Evolutionary conservation across 2,888 invertebrate genomes (phyloP).

Genomic region (Scaptomyza tumidula): DNA sequence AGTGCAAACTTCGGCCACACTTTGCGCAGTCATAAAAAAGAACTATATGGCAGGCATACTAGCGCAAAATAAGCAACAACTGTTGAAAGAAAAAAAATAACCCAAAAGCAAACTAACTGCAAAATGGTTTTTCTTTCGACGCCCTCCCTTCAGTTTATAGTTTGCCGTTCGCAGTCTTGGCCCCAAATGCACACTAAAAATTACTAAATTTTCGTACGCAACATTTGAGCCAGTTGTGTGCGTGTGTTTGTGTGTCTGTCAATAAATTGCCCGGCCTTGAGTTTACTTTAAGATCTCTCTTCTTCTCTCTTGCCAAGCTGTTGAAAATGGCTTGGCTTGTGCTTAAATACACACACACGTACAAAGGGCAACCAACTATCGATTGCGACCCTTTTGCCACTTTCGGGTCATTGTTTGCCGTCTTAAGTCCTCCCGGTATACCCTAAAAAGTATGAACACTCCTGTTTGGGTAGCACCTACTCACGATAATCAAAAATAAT

Average conservation of each 20-base stretch:
- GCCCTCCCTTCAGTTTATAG: constrained; percentile 4
- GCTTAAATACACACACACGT: constrained; percentile 28
- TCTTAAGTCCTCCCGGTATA: constrained; percentile 24
- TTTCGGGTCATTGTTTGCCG: constrained; percentile 46
- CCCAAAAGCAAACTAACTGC: constrained; percentile 70
- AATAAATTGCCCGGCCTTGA: constrained; percentile 64
- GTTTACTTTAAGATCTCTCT: constrained; percentile 61
- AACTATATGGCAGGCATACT: constrained; percentile 61
- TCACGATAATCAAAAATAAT: neutral
- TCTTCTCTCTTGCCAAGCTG: constrained; percentile 36
- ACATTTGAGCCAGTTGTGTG: constrained; percentile 53
- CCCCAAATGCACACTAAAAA: constrained; percentile 64
- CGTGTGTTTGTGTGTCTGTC: constrained; percentile 14
- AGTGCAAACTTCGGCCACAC: constrained; percentile 65
- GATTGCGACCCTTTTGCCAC: constrained; percentile 59
- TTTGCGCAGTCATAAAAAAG: constrained; percentile 74
- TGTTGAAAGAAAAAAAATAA: constrained; percentile 41
- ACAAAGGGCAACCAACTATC: constrained; percentile 47
- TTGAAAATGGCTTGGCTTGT: constrained; percentile 36
- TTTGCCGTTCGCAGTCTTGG: constrained; percentile 22
- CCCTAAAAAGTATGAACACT: constrained; percentile 15
- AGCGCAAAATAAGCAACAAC: constrained; percentile 65
- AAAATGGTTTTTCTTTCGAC: constrained; percentile 59
- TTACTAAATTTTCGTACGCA: constrained; percentile 67
- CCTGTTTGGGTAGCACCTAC: neutral